A percentile compares a stretch with the other conserved stretches of the same genome.
Conservation (phyloP, 2,113 vertebrate species). For the Ochotona curzoniae region DNA sequence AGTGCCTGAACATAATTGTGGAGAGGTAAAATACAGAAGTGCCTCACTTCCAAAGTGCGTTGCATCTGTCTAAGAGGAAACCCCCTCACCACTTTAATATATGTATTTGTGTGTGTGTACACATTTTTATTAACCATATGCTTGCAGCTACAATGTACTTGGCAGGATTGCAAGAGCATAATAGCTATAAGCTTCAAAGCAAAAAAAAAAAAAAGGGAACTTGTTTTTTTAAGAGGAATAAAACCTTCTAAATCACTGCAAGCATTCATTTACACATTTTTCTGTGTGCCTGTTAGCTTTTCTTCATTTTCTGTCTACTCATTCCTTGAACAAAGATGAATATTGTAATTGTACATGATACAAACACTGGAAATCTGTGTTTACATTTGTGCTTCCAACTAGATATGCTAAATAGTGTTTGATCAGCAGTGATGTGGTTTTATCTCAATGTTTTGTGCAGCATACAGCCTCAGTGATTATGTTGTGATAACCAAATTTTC, state of each 20-base stretch:
- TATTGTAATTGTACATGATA: not conserved
- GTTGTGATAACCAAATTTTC: slow-evolving; percentile 54
- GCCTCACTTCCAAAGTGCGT: not conserved
- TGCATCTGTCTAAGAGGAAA: not conserved
- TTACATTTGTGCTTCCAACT: slow-evolving; percentile 63
- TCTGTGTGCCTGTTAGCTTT: not conserved
- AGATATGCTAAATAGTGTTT: slow-evolving; percentile 70
- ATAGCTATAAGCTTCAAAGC: slow-evolving; percentile 59
- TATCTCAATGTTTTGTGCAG: slow-evolving; percentile 71
- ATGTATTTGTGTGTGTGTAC: not conserved
- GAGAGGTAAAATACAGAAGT: not conserved
- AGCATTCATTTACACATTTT: not conserved
- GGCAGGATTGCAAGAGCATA: slow-evolving; percentile 46
- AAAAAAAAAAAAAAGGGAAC: not conserved
- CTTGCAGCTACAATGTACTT: slow-evolving; percentile 56
- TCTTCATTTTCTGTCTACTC: slow-evolving; percentile 45
- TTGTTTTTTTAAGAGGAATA: slow-evolving; percentile 63
- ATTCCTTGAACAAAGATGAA: slow-evolving; percentile 53
- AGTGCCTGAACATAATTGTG: not conserved
- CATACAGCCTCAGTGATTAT: slow-evolving; percentile 55
- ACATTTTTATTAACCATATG: slow-evolving; percentile 67
- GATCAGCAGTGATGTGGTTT: slow-evolving; percentile 58
- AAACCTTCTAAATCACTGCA: slow-evolving; percentile 35
- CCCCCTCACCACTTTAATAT: not conserved
- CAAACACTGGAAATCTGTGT: slow-evolving; percentile 67